phyloP scores from a whole-genome alignment of 1,140 invertebrate genomes.

The Helicoverpa armigera region DNA sequence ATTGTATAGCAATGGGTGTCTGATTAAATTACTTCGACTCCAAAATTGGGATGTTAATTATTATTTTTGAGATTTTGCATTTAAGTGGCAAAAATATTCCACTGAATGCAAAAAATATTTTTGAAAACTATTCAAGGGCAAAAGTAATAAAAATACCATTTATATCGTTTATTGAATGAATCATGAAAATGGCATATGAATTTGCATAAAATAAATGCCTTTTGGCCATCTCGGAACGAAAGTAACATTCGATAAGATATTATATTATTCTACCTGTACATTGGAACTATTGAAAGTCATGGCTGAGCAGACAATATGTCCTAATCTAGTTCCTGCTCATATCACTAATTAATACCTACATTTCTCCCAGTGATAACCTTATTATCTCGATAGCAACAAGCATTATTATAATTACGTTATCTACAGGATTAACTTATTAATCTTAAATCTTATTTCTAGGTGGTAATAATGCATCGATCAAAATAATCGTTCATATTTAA shows the following conservation, averaged over 20 bases:
- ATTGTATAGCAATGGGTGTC: neutral
- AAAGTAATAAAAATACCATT: too few relatives aligned
- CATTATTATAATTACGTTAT: neutral
- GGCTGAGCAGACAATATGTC: too few relatives aligned
- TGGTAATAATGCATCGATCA: neutral
- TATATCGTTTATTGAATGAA: too few relatives aligned
- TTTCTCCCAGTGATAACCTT: constrained; percentile 30
- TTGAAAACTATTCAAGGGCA: too few relatives aligned
- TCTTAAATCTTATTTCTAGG: neutral
- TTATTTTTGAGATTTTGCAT: neutral
- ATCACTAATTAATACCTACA: constrained; percentile 24
- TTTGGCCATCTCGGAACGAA: too few relatives aligned
- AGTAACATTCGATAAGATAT: too few relatives aligned
- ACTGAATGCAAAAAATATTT: too few relatives aligned
- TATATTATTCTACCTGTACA: too few relatives aligned
- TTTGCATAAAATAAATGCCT: too few relatives aligned
- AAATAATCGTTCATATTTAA: neutral
- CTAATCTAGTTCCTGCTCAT: constrained; percentile 20
- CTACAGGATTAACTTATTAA: constrained; percentile 11
- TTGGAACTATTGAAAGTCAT: too few relatives aligned
- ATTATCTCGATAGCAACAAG: neutral
- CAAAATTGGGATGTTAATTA: constrained; percentile 3
- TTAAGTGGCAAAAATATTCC: neutral
- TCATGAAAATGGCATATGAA: too few relatives aligned
- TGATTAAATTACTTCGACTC: neutral